Conservation (phyloP, 2,797 vertebrate genomes). For the Cephalopachus bancanus region DNA sequence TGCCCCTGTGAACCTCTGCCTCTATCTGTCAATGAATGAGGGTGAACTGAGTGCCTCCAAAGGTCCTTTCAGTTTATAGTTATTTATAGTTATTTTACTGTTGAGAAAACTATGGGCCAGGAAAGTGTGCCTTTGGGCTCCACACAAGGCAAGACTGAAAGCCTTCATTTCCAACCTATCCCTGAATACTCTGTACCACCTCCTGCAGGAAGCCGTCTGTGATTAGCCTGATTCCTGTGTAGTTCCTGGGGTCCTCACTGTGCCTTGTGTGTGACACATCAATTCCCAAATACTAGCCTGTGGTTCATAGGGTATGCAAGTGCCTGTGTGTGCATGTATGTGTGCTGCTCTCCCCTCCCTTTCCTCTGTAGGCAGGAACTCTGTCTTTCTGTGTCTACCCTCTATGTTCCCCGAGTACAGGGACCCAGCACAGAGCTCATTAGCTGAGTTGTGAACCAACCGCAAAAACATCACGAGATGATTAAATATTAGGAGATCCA, state of each 20-base stretch:
- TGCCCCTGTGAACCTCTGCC: background rate
- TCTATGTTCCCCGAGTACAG: background rate
- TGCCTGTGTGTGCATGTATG: too few relatives aligned
- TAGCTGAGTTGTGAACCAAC: background rate
- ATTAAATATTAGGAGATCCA: background rate
- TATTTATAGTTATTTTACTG: background rate
- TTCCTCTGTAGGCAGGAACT: background rate
- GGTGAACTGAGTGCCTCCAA: background rate
- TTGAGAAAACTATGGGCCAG: background rate
- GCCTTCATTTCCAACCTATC: background rate
- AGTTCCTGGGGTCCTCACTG: background rate
- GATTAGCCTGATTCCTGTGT: background rate
- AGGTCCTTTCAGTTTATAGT: background rate
- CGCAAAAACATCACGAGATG: background rate
- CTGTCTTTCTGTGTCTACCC: background rate
- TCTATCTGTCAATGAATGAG: background rate
- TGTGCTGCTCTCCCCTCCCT: background rate
- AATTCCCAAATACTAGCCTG: background rate
- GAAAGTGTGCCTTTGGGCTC: background rate
- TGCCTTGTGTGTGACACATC: background rate
- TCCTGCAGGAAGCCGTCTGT: slow-evolving; percentile 16
- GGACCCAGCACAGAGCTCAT: background rate
- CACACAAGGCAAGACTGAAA: background rate
- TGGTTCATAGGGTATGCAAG: background rate
- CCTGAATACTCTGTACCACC: background rate